Conservation (phyloP, 2,797 vertebrate genomes). For the Pantherophis alleghaniensis region DNA sequence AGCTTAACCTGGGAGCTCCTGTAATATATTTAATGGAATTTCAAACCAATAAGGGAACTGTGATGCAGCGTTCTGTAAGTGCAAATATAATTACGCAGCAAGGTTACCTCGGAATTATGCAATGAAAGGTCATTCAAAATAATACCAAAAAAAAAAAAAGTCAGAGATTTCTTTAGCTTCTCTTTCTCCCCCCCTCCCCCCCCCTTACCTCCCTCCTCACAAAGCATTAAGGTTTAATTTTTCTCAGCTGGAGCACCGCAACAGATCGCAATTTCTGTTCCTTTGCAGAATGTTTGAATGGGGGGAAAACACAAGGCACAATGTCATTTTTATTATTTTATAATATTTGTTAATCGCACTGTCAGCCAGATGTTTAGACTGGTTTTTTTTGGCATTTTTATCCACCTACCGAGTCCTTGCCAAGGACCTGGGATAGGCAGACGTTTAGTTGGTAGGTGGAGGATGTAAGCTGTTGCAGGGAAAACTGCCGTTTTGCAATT, state of each 20-base stretch:
- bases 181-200: too few relatives aligned
- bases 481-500: neutral
- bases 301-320: neutral
- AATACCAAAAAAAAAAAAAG: conserved; percentile 31
- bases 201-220: neutral
- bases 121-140: conserved; percentile 71
- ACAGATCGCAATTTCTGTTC: conserved; percentile 40
- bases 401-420: neutral
- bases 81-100: conserved; percentile 87
- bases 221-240: conserved; percentile 44
- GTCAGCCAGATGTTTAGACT: neutral
- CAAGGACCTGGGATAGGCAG: neutral
- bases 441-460: neutral
- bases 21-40: conserved; percentile 98
- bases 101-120: conserved; percentile 81
- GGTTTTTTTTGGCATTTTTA: neutral
- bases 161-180: conserved; percentile 6
- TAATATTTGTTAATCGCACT: neutral
- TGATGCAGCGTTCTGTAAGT: conserved; percentile 79
- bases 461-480: neutral
- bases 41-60: conserved; percentile 90
- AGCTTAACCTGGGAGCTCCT: conserved; percentile 93
- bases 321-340: neutral
- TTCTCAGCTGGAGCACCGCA: conserved; percentile 34
- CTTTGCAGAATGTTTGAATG: conserved; percentile 23